These are phyloP conservation scores for Macroteleia sp. DNA, from an alignment of 2,888 invertebrate genomes.

Conservation along the genomic window DNA sequence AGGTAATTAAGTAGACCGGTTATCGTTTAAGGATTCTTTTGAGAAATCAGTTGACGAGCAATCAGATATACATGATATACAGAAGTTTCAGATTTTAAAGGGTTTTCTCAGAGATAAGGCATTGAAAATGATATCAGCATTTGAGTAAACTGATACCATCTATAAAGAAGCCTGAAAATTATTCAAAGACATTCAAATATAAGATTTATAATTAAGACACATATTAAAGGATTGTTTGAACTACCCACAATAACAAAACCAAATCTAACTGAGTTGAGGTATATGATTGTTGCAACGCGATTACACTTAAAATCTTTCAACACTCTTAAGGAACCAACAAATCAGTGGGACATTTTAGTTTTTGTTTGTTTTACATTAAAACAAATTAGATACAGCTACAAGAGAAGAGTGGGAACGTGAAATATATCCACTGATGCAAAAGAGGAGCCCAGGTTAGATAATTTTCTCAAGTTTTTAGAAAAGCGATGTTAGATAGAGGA, in stretches of 20 bases:
- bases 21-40: slow-evolving; percentile 6
- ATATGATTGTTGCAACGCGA: too few relatives aligned
- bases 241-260: not conserved
- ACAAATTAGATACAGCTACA: not conserved
- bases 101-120: not conserved
- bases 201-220: not conserved
- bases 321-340: too few relatives aligned
- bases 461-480: slow-evolving; percentile 3
- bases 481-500: slow-evolving; percentile 6
- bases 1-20: not conserved
- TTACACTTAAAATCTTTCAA: too few relatives aligned
- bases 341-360: too few relatives aligned
- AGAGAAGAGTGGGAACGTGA: not conserved
- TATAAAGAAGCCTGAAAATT: not conserved
- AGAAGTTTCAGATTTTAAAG: slow-evolving; percentile 11
- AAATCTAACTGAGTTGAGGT: not conserved
- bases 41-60: not conserved
- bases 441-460: not conserved
- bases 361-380: not conserved
- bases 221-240: slow-evolving; percentile 1
- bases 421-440: not conserved
- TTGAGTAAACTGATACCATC: not conserved
- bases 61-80: not conserved
- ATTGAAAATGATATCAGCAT: not conserved
- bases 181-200: not conserved